Base-by-base conservation (phyloP, 2,797 vertebrate genomes). In the Novumbra hubbsi region DNA sequence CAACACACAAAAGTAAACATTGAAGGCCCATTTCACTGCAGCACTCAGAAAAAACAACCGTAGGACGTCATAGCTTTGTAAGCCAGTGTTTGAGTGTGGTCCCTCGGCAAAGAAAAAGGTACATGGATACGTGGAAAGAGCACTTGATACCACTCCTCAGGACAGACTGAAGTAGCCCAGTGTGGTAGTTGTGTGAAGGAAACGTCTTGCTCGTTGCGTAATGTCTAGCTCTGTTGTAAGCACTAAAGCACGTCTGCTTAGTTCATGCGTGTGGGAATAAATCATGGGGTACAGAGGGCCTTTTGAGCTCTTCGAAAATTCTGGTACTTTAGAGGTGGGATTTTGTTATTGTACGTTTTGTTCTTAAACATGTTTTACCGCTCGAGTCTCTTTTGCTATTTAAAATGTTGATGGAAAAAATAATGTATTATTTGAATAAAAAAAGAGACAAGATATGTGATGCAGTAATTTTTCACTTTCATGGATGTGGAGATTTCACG, bases 371-470 rank as follows among this genome's bases (percentile, higher is more conserved):
- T 73, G 80, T 88, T 88, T 81, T 86, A 83, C 74, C 85, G 88
- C 85, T 87, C 76, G 83, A 87, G 87, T 89, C 81, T 88, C 87
- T 91, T 89, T 81, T 90, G 80, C 81, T 90, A 91, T 93, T 92
- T 90, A 86, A 91, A 87, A 84, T 75, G 55, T 88, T 83, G 80
- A 85, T 91, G 91, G 92, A 89, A 88, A 87, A 88, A 71, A 85
- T 84, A 84, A 85, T 87, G 83, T 88, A 89, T 92, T 91, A 88
- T 93, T 93, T 94, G 87, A 95, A 93, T 94, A 94, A 94, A 93
- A 78, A 81, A 86, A 86, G 80, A 85, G 73, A 89, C 88, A 82
- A 30, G 84, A 88, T 88, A 76, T 60, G 79, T 73, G 21, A 48
- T 14, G 15, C 38, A 9, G 21, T 24, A 11, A 11, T 24, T 57